These are phyloP conservation scores for Falco peregrinus DNA, from an alignment of 2,797 vertebrate species.

Conservation along the genomic window DNA sequence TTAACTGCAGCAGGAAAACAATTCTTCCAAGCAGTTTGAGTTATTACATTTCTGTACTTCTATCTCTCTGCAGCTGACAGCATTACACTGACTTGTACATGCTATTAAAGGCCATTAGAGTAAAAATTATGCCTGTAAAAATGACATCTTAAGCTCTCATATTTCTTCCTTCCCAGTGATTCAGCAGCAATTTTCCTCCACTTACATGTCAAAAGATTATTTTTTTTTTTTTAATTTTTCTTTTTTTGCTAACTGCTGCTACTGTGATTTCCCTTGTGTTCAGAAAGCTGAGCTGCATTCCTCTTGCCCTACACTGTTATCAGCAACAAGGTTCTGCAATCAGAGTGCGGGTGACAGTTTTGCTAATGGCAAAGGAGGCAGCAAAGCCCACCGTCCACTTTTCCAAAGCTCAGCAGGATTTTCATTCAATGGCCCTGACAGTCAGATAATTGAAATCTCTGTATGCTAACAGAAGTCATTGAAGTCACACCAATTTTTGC, in stretches of 20 bases:
- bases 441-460: neutral
- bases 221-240: neutral
- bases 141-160: conserved; percentile 39
- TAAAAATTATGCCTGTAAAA: conserved; percentile 56
- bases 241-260: neutral
- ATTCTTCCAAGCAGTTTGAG: neutral
- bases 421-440: neutral
- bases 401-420: neutral
- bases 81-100: conserved; percentile 1
- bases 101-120: conserved; percentile 63
- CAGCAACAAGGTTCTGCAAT: neutral
- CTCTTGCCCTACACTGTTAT: neutral
- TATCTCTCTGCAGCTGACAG: conserved; percentile 51
- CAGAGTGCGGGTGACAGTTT: neutral
- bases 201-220: conserved; percentile 25
- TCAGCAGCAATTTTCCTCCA: conserved; percentile 49
- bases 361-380: neutral
- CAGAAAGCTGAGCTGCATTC: neutral
- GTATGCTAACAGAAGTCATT: neutral
- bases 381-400: neutral
- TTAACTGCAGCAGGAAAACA: conserved; percentile 40
- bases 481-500: neutral
- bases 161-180: conserved; percentile 45
- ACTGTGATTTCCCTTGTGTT: neutral
- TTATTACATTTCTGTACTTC: conserved; percentile 20